Evolutionary conservation across 2,113 vertebrate genomes (phyloP).

Genomic region (Tachysurus vachellii): DNA sequence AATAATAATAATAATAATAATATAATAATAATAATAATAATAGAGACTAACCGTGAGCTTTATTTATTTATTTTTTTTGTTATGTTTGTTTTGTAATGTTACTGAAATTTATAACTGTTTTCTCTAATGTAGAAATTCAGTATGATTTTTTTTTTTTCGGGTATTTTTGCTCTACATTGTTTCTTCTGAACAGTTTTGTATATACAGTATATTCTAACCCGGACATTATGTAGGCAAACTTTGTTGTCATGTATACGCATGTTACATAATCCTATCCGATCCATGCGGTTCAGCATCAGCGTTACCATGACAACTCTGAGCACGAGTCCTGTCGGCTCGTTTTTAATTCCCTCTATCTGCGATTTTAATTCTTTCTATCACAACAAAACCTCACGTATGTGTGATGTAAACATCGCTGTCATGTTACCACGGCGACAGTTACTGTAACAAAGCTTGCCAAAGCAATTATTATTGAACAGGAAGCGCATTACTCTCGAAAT

Average conservation of each 20-base stretch:
- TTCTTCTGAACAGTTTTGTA: background rate
- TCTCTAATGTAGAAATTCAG: background rate
- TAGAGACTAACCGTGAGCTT: no score
- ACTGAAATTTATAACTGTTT: background rate
- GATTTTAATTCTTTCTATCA: background rate
- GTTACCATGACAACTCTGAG: background rate
- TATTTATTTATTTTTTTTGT: no score
- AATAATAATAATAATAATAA: no score
- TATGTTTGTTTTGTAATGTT: no score
- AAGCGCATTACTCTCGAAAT: background rate
- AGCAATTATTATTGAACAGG: no score
- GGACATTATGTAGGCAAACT: no score
- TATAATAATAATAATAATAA: no score
- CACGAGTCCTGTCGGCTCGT: background rate
- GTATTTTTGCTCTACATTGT: background rate
- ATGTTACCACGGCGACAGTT: background rate
- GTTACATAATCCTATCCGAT: background rate
- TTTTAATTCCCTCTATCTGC: background rate
- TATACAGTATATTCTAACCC: background rate
- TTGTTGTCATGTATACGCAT: background rate
- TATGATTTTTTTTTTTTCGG: background rate
- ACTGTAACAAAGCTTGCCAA: background rate
- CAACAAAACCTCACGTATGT: background rate
- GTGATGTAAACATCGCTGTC: background rate
- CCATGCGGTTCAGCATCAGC: no score